Evolutionary conservation across 2,888 invertebrate species (phyloP), one percentile per base, ranked within the genome.

Genomic region (Syritta pipiens): DNA sequence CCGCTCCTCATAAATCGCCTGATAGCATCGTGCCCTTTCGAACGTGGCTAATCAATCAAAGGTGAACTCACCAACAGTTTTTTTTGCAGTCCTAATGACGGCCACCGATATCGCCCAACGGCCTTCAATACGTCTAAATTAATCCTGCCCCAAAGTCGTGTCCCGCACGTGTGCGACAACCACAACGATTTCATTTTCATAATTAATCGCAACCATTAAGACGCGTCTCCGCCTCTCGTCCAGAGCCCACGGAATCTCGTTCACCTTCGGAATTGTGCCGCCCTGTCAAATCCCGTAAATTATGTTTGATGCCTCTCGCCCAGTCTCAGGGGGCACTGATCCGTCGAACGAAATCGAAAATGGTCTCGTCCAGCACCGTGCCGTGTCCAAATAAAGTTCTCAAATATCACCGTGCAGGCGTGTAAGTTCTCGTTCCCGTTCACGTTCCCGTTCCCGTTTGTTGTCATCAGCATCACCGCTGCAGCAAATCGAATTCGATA

Each of bases 161-260:
- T 32, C 32, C 12, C 32, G 63, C 49, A 62, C 75, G 62, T 57
- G 71, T 65, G 69, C n/a, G 57, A 55, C 77, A 71, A 48, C 30
- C 30, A 65, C 53, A 77, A 67, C 72, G 59, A 72, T 72, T 71
- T 77, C 72, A 77, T 72, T 72, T 72, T 77, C 65, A 72, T 72
- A 77, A 72, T 77, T 77, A 72, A 77, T 77, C 67, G 72, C 77
- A 60, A 40, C 77, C 72, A 77, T 72, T 77, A 72, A 77, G 48
- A 59, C 53, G 32, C 60, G 35, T 30, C 17, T 53, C 48, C 48
- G 12, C 40, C 51, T 53, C 20, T 26, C 7, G 9, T 7, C 22
- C 14, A 4, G 1, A 10, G 6, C 6, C 1, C 19, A 28, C n/a
- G 40, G 49, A 68, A 67, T 69, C 77, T 65, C 35, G 77, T 46